phyloP scores from a whole-genome alignment of 2,113 vertebrate species.

The Xiphorhynchus elegans region DNA sequence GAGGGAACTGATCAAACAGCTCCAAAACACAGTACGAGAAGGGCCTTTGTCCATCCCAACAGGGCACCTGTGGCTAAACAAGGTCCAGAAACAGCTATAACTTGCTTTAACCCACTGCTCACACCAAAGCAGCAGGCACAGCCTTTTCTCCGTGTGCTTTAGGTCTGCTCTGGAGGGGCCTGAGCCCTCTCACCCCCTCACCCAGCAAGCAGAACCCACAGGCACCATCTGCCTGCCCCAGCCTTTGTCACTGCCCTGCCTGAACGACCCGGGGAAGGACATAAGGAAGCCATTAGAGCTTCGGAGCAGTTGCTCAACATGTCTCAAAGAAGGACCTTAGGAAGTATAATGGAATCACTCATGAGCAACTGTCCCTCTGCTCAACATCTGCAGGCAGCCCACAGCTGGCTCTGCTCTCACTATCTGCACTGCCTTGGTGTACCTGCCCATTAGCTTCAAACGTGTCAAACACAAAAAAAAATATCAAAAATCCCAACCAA shows the following conservation, averaged over 20 bases:
- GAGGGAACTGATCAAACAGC: background rate
- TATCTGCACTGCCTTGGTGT: background rate
- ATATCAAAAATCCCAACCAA: background rate
- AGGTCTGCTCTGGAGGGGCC: background rate
- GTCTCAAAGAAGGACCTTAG: background rate
- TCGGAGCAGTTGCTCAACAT: background rate
- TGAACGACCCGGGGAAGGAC: background rate
- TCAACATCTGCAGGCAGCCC: constrained; percentile 4
- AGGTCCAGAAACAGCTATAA: background rate
- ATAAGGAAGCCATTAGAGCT: constrained; percentile 36
- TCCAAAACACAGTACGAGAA: background rate
- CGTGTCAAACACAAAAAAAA: background rate
- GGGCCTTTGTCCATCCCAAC: background rate
- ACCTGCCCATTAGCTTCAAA: background rate
- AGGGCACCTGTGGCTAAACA: background rate
- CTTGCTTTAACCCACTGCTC: background rate
- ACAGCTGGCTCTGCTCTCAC: background rate
- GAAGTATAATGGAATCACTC: constrained; percentile 17
- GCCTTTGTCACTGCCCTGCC: background rate
- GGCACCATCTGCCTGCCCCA: background rate
- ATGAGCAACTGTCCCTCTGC: background rate
- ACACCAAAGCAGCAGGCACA: background rate
- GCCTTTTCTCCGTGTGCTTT: background rate
- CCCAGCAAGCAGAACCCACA: background rate
- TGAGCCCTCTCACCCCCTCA: background rate